A percentile compares a stretch with the other conserved stretches of the same genome.
Evolutionary conservation across 2,797 vertebrate genomes (phyloP).

Genomic region (Sphenodon punctatus): DNA sequence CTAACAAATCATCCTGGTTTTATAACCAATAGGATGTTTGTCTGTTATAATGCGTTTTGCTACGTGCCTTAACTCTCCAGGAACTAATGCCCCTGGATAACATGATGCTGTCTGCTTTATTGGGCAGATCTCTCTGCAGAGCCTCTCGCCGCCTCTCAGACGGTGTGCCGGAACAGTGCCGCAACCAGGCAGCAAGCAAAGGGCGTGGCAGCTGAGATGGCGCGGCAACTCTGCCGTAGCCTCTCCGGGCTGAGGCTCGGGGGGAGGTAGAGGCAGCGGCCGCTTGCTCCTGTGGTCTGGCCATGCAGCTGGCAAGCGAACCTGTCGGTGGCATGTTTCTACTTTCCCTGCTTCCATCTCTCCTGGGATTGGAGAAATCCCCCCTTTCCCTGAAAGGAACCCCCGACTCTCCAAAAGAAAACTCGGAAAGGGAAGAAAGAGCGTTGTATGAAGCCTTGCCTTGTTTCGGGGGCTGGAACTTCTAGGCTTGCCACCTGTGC

Average conservation of each 20-base stretch:
- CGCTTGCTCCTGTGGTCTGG: neutral
- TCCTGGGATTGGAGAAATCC: too few species aligned
- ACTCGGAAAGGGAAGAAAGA: neutral
- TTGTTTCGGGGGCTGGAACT: neutral
- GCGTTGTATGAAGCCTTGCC: neutral
- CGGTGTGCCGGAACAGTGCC: neutral
- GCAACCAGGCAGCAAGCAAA: neutral
- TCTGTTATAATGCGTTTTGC: too few species aligned
- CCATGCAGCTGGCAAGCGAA: neutral
- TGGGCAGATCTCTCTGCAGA: neutral
- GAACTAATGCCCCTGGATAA: too few species aligned
- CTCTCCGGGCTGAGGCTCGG: neutral
- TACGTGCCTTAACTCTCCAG: too few species aligned
- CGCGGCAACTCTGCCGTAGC: too few species aligned
- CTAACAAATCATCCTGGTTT: too few species aligned
- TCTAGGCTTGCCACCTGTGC: too few species aligned
- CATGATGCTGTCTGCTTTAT: too few species aligned
- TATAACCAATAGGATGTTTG: too few species aligned
- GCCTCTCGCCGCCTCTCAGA: neutral
- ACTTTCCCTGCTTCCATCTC: too few species aligned
- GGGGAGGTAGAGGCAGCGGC: neutral
- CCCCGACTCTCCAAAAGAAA: neutral
- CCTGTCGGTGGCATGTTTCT: too few species aligned
- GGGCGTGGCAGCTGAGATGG: neutral
- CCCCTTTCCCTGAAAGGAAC: neutral